Conservation (phyloP, 2,888 invertebrate genomes). For the Cataglyphis livida region DNA sequence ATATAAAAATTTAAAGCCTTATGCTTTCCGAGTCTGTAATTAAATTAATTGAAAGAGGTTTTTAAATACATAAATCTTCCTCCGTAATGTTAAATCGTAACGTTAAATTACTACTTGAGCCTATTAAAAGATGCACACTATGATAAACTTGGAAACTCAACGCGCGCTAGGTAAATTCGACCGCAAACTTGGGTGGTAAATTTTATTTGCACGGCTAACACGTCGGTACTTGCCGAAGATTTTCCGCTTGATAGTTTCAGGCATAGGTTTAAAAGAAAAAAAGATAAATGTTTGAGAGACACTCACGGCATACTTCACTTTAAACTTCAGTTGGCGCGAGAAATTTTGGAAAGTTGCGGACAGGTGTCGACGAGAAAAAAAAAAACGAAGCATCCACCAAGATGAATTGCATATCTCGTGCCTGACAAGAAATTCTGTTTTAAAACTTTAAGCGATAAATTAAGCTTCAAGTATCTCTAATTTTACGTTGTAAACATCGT, state of each 20-base stretch:
- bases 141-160: slow-evolving; percentile 49
- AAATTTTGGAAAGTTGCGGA: slow-evolving; percentile 50
- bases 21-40: not conserved
- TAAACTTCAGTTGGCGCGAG: slow-evolving; percentile 46
- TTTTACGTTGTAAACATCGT: slow-evolving; percentile 12
- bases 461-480: slow-evolving; percentile 22
- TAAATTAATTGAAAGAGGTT: not conserved
- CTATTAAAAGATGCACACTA: slow-evolving; percentile 52
- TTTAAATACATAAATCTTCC: not conserved
- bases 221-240: slow-evolving; percentile 53
- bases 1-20: not conserved
- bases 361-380: slow-evolving; percentile 46
- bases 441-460: slow-evolving; percentile 40
- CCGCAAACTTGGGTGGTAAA: slow-evolving; percentile 52
- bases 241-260: slow-evolving; percentile 44
- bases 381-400: slow-evolving; percentile 16
- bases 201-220: slow-evolving; percentile 54
- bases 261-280: slow-evolving; percentile 30
- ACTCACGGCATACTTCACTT: slow-evolving; percentile 42
- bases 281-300: slow-evolving; percentile 36
- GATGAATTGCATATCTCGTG: slow-evolving; percentile 45
- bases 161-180: slow-evolving; percentile 36
- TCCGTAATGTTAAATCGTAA: not conserved
- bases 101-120: slow-evolving; percentile 13
- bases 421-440: slow-evolving; percentile 19